Evolutionary conservation across 2,888 invertebrate genomes (phyloP), one percentile per base, ranked within the genome.

Genomic region (Drosophila seclusa): DNA sequence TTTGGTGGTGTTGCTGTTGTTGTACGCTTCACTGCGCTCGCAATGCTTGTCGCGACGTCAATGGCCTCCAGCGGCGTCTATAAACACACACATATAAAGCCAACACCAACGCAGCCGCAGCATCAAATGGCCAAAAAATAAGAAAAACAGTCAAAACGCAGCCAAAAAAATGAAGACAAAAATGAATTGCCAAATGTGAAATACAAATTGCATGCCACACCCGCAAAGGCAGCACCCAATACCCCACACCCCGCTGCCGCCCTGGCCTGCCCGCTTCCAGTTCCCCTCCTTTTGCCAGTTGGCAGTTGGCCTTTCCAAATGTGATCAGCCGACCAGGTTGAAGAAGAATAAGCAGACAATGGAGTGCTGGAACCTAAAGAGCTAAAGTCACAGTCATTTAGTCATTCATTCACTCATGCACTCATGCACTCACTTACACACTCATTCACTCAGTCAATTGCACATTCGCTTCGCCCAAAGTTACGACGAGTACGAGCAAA

Each of bases 181-280:
- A 55, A 34, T 85, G 76, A 87, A 82, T 86, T 89, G 89, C 76
- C 87, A 78, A 89, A 87, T 84, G 73, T 60, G 74, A 68, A 84
- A 83, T 78, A 83, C 80, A 86, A 88, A 88, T 89, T 84, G 89
- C 82, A 74, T 75, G 65, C 80, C 76, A 67, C 83, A 82, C 83
- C 86, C 87, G 60, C 66, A 27, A 32, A 60, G 40, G 57, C 61
- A 42, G 50, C 42, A 16, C 7, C 34, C n/a, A 24, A 38, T 32
- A 16, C 45, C 18, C 16, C 32, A 6, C 38, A 2, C 2, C 52
- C 13, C 21, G 2, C 40, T 11, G 4, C 27, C 0, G 0, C n/a
- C 1, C 50, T 5, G 27, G 24, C 42, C 50, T 8, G 27, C 24
- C 36, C 27, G 1, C 27, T 1, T 8, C n/a, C 27, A 24, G 13